These are phyloP conservation scores for Brachionus manjavacas DNA, from an alignment of 1,140 invertebrate genomes.

Conservation along the genomic window DNA sequence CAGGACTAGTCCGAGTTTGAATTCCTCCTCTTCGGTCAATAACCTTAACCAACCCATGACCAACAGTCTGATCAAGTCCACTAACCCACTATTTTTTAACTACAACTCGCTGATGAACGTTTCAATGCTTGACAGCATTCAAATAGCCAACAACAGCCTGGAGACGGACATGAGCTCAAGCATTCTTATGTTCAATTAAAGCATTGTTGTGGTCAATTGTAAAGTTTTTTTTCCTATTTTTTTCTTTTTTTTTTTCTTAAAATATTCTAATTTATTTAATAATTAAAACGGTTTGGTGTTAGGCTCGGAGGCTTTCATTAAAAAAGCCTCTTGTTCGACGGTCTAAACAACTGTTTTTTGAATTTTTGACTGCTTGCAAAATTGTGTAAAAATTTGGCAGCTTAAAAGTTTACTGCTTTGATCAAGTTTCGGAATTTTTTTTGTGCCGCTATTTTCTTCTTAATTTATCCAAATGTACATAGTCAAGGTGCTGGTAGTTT, in stretches of 20 bases:
- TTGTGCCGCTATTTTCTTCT: not conserved
- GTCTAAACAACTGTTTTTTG: not conserved
- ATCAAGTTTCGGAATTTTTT: not conserved
- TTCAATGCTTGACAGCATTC: conserved; percentile 42
- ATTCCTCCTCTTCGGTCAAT: not conserved
- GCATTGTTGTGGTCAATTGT: not conserved
- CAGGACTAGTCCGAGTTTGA: not conserved
- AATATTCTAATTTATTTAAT: not conserved
- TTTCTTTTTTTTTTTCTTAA: not conserved
- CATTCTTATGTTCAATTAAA: conserved; percentile 39
- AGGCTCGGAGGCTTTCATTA: not conserved
- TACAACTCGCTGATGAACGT: conserved; percentile 35
- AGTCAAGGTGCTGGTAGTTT: not conserved
- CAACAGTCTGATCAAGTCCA: conserved; percentile 3
- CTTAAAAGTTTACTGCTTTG: not conserved
- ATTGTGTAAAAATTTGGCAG: not conserved
- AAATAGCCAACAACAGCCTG: conserved; percentile 24
- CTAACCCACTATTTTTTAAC: conserved; percentile 28
- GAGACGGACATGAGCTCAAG: conserved; percentile 39
- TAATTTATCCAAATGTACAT: not conserved
- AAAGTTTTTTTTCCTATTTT: not conserved
- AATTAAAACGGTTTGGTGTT: not conserved
- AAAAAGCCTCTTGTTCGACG: not conserved
- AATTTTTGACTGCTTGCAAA: not conserved
- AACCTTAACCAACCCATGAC: not conserved